These are phyloP conservation scores for Drosophila affinis DNA, from an alignment of 2,888 invertebrate genomes.

Conservation along the genomic window DNA sequence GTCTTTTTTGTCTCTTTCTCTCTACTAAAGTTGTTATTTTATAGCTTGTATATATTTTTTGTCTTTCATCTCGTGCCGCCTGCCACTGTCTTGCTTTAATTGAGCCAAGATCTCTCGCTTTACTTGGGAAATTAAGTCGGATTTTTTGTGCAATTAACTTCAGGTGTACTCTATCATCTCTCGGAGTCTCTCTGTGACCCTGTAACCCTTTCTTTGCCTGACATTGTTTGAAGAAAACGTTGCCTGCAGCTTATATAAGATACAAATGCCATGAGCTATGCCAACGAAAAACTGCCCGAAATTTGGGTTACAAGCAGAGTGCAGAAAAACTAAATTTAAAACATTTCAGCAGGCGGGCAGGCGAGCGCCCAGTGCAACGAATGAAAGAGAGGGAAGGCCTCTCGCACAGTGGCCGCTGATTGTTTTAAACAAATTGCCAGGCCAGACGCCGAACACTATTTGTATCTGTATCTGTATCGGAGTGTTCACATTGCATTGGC, in stretches of 20 bases:
- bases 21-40: conserved; percentile 50
- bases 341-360: conserved; percentile 2
- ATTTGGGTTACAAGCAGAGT: conserved; percentile 50
- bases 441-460: conserved; percentile 20
- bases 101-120: conserved; percentile 31
- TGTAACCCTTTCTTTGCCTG: not conserved
- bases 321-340: conserved; percentile 52
- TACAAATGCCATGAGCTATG: not conserved
- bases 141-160: conserved; percentile 13
- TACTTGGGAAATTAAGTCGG: conserved; percentile 23
- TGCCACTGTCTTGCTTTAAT: conserved; percentile 51
- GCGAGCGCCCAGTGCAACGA: not conserved
- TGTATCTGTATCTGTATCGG: conserved; percentile 7
- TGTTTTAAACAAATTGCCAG: conserved; percentile 53
- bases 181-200: not conserved
- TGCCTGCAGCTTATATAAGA: conserved; percentile 46
- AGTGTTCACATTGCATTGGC: conserved; percentile 55
- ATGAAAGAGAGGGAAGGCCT: conserved; percentile 14
- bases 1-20: conserved; percentile 30
- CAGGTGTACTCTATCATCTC: not conserved
- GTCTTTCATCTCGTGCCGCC: conserved; percentile 37
- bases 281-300: conserved; percentile 2
- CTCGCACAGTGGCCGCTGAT: conserved; percentile 30
- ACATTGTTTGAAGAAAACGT: conserved; percentile 9
- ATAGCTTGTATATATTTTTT: conserved; percentile 1